Evolutionary conservation across 2,113 vertebrate species (phyloP), one percentile per base, ranked within the genome.

Genomic region (Ophthalmolycus amberensis): DNA sequence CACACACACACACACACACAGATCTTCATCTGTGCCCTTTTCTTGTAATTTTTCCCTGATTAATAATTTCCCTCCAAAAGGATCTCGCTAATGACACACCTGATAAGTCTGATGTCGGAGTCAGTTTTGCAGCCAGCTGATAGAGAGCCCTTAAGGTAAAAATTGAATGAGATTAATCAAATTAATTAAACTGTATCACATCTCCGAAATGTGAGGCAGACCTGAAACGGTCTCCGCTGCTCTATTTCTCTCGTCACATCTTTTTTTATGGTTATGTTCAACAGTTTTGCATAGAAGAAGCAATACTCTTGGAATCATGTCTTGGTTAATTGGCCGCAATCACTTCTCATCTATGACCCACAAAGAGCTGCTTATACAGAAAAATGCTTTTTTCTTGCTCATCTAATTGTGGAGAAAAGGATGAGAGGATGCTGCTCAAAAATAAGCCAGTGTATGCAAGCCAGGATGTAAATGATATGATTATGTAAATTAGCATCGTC

Each of bases 131-230:
- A 79, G 77, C 59, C 59, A 67, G 63, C 54, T 75, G 85, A 88
- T 62, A 82, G 71, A 75, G 60, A 85, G 84, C 86, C 86, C 44
- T 71, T 65, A 82, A 89, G 42, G 66, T 83, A 89, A 88, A 58
- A 91, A 87, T 88, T 3, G 78, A 84, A 90, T 80, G 46, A 85
- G 79, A 88, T 91, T 89, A 89, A 92, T 92, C 82, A 82, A 85
- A 88, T 89, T 90, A 81, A 91, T 91, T 86, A 81, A 89, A 84
- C 40, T 70, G 65, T 44, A 69, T 56, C 20, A 73, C 71, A 72
- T 78, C 38, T 71, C 59, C 76, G 80, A 66, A 88, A 78, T 69
- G 68, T 69, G 56, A 34, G 63, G 16, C 59, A 29, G 71, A 79
- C 38, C 60, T 25, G 68, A 79, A 78, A 66, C 37, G 38, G 32